Evolutionary conservation across 2,888 invertebrate genomes (phyloP).

Genomic region (Geophilus truncorum): DNA sequence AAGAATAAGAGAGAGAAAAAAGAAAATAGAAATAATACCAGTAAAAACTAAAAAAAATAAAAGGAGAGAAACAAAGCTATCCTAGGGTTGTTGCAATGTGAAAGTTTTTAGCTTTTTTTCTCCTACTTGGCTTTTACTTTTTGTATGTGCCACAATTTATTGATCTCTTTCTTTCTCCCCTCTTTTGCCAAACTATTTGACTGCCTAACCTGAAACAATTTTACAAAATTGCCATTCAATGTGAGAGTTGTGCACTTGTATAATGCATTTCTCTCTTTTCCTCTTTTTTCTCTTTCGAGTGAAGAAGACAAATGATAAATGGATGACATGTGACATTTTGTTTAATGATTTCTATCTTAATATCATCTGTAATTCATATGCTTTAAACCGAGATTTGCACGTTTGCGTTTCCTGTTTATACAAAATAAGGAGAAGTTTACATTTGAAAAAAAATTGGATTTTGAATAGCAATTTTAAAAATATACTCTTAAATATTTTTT

Average conservation of each 20-base stretch:
- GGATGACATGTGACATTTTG: neutral
- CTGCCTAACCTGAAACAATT: neutral
- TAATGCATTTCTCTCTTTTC: neutral
- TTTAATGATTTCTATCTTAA: neutral
- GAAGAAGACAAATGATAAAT: neutral
- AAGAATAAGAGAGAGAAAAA: neutral
- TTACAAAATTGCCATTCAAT: neutral
- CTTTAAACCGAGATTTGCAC: no score
- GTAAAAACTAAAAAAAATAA: neutral
- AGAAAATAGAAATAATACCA: neutral
- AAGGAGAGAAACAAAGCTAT: neutral
- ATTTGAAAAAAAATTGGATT: no score
- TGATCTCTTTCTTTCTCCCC: neutral
- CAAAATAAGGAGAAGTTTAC: no score
- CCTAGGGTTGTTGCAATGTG: neutral
- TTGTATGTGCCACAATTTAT: neutral
- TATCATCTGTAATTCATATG: no score
- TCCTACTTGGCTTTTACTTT: neutral
- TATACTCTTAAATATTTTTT: no score
- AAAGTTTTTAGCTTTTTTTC: neutral
- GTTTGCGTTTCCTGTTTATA: no score
- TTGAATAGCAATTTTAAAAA: no score
- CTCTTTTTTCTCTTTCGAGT: neutral
- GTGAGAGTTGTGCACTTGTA: neutral
- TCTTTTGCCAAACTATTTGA: neutral